Evolutionary conservation across 2,113 vertebrate genomes (phyloP).

Genomic region (Burhinus oedicnemus): DNA sequence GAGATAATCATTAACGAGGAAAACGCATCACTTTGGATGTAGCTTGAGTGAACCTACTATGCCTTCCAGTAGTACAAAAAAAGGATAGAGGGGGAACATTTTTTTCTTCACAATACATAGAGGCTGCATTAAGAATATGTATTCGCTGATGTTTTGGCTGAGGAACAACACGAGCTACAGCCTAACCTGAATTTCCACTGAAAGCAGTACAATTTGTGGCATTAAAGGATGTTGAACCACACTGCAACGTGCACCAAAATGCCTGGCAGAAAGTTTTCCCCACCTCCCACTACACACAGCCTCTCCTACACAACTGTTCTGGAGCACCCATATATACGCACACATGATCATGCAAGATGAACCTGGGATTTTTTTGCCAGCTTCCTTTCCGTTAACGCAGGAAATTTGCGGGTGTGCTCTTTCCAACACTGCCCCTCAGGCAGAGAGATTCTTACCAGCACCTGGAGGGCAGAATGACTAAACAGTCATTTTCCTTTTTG

Average conservation of each 20-base stretch:
- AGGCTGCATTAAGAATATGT: neutral
- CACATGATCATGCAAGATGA: neutral
- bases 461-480: neutral
- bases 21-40: neutral
- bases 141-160: neutral
- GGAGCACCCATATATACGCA: neutral
- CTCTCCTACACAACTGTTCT: neutral
- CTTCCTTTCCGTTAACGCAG: neutral
- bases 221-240: neutral
- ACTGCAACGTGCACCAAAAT: neutral
- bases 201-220: neutral
- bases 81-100: neutral
- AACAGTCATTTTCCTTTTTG: neutral
- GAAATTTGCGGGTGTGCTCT: neutral
- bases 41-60: neutral
- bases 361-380: rapidly evolving
- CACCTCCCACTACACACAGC: neutral
- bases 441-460: neutral
- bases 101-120: neutral
- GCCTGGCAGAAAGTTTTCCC: neutral
- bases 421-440: neutral
- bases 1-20: neutral
- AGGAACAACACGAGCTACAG: neutral
- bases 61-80: neutral
- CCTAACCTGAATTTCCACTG: neutral